Evolutionary conservation across 2,888 invertebrate species (phyloP), one percentile per base, ranked within the genome.

Genomic region (Conchocele bisecta): DNA sequence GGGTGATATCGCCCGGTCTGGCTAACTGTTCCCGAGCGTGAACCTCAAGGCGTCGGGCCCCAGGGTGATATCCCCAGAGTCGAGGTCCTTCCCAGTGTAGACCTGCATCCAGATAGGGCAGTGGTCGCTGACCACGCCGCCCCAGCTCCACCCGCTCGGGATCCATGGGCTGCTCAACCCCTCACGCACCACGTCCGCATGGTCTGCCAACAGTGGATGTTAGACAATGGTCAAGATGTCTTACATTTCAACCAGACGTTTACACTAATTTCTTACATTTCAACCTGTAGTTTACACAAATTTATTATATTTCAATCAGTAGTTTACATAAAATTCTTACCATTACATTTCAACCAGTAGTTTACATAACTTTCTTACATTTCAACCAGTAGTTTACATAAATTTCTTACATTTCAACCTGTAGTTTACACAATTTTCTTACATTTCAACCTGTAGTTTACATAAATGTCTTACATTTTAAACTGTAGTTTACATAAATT

Each of bases 91-190:
- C 44, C 82, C 82, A 6, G 83, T 80, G 69, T 87, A 89, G 59
- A 94, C 91, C 89, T 96, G 95, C n/a, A 93, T 93, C 95, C 95
- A 96, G 1, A 95, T 92, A 1, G 96, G 96, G 83, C 94, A 95
- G 90, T 94, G 94, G 37, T 94, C 93, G 28, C 95, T 95, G 1
- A 94, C 95, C 0, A 94, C 93, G 0, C 96, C 96, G 13, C 95
- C 95, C 96, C 95, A 96, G 20, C 93, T 93, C 96, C 96, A 96
- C 4, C 95, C 95, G n/a, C 94, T 93, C 0, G 96, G 96, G 76
- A 96, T 96, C 51, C 95, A 95, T 58, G 95, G 91, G 86, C 95
- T 95, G 66, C 94, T 94, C 42, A 96, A 91, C 0, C 96, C 96
- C 17, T 94, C 93, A 56, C 93, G 92, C 39, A 96, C 93, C n/a